phyloP scores from a whole-genome alignment of 2,797 vertebrate genomes.

The Gallinago stenura region DNA sequence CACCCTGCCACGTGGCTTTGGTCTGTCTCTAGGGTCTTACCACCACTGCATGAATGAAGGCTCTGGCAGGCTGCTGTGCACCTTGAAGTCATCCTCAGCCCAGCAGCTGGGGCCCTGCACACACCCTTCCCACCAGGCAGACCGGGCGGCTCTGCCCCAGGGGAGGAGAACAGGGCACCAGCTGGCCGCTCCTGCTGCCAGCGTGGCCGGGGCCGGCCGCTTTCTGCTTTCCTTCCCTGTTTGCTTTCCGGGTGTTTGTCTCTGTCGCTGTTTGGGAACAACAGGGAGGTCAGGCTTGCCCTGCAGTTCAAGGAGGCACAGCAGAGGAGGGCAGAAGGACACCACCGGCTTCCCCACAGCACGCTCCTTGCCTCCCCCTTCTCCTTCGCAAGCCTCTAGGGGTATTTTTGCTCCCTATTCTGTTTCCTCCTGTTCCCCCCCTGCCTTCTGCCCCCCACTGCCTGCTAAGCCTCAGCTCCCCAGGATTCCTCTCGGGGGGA shows the following conservation, averaged over 20 bases:
- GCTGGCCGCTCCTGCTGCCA: neutral
- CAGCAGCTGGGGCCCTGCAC: neutral
- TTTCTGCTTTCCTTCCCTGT: conserved; percentile 11
- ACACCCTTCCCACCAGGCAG: fast-evolving
- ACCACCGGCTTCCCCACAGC: neutral
- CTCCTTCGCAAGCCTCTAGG: neutral
- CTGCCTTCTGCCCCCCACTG: neutral
- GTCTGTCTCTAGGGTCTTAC: fast-evolving
- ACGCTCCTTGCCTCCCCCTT: neutral
- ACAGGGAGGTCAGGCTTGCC: neutral
- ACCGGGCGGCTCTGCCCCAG: neutral
- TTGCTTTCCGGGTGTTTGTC: conserved; percentile 74
- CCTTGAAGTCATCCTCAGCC: neutral
- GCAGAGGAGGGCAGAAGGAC: neutral
- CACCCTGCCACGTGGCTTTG: fast-evolving
- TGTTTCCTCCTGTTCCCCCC: neutral
- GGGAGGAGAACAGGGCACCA: neutral
- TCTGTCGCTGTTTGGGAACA: neutral
- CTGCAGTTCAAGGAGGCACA: neutral
- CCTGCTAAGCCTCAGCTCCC: neutral
- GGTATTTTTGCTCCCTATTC: neutral
- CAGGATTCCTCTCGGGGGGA: neutral
- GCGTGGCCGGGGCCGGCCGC: neutral
- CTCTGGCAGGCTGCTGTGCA: neutral
- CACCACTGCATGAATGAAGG: fast-evolving